These are phyloP conservation scores for Apodemia duryi DNA, from an alignment of 2,888 invertebrate species.

Conservation along the genomic window DNA sequence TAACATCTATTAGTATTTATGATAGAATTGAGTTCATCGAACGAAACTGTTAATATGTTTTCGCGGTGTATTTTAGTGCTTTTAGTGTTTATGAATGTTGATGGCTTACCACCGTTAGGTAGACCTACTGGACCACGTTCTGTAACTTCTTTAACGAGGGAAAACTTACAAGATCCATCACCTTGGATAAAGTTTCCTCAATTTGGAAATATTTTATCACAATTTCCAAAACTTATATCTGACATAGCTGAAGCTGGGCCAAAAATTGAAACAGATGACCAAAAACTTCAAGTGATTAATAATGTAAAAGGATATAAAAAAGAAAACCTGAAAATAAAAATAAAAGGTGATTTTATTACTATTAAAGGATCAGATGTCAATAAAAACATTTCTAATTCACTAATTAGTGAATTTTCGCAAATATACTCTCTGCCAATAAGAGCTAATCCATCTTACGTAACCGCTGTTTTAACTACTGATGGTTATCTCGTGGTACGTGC, in stretches of 20 bases:
- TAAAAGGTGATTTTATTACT: constrained; percentile 16
- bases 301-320: constrained; percentile 19
- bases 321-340: constrained; percentile 8
- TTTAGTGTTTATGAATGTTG: constrained; percentile 7
- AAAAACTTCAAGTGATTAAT: constrained; percentile 18
- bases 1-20: neutral
- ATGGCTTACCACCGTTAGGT: constrained; percentile 4
- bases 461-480: constrained; percentile 22
- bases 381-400: neutral
- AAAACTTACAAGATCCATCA: constrained; percentile 13
- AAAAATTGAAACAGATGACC: constrained; percentile 17
- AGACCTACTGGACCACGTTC: constrained; percentile 6
- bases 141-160: constrained; percentile 12
- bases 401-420: constrained; percentile 18
- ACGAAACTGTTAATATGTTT: neutral
- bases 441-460: constrained; percentile 11
- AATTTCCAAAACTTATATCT: constrained; percentile 16
- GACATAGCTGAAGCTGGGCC: constrained; percentile 18
- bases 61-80: constrained; percentile 1
- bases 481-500: constrained; percentile 24
- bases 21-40: constrained; percentile 3
- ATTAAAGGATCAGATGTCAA: constrained; percentile 17
- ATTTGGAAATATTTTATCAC: constrained; percentile 18
- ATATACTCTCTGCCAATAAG: constrained; percentile 16
- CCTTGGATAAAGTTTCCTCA: constrained; percentile 18